Evolutionary conservation across 1,140 invertebrate species (phyloP).

Genomic region (Achatina immaculata): DNA sequence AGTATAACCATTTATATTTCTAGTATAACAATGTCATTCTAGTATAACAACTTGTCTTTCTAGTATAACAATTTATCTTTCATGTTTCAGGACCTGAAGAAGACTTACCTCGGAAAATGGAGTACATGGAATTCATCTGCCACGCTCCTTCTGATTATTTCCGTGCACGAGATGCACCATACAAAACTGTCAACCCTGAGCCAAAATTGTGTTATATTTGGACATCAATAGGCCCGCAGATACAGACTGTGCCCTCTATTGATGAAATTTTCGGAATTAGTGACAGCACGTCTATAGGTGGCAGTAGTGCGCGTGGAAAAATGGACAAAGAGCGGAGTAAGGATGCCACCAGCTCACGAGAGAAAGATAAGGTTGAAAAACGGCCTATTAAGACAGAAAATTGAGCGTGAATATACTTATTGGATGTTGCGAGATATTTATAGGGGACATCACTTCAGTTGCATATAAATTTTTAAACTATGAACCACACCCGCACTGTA

Average conservation of each 20-base stretch:
- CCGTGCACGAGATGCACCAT: constrained; percentile 82
- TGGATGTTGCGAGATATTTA: too few species aligned
- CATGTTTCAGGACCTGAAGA: constrained; percentile 84
- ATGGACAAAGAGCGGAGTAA: constrained; percentile 34
- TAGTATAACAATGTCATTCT: too few species aligned
- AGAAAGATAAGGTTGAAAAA: constrained; percentile 22
- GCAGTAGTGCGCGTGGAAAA: constrained; percentile 41
- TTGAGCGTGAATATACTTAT: too few species aligned
- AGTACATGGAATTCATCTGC: constrained; percentile 92
- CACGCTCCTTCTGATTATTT: constrained; percentile 93
- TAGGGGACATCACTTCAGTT: too few species aligned
- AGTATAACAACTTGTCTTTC: too few species aligned
- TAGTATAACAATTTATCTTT: too few species aligned
- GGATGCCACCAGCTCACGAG: neutral
- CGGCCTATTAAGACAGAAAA: constrained; percentile 33
- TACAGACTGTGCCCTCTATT: constrained; percentile 59
- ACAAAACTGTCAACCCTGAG: constrained; percentile 73
- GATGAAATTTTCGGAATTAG: constrained; percentile 67
- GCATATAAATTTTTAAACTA: too few species aligned
- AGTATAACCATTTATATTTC: too few species aligned
- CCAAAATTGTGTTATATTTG: constrained; percentile 71
- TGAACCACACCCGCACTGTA: too few species aligned
- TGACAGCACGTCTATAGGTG: constrained; percentile 37
- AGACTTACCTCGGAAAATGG: constrained; percentile 87
- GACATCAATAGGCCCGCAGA: constrained; percentile 68